Percentiles rank a stretch among this genome's conserved stretches.
Evolutionary conservation across 2,113 vertebrate genomes (phyloP).

Genomic region (Gadus chalcogrammus): DNA sequence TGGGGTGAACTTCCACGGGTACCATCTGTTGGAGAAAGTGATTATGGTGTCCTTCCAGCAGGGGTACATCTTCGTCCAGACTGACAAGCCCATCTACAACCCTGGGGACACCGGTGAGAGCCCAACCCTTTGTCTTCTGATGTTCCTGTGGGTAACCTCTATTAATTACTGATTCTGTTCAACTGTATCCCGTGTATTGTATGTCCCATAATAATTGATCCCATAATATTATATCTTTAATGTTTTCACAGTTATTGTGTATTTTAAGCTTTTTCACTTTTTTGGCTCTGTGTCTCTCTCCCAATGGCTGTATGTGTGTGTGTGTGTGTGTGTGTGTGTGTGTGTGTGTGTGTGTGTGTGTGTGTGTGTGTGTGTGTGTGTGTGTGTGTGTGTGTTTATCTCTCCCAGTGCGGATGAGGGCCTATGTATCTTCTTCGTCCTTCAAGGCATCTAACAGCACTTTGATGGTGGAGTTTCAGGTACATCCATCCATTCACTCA

Average conservation of each 20-base stretch:
- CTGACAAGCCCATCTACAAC: conserved; percentile 74
- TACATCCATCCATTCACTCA: conserved; percentile 23
- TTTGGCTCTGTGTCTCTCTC: neutral
- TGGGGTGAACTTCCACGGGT: conserved; percentile 43
- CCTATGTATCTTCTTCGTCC: conserved; percentile 54
- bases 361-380: no score
- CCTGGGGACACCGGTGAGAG: conserved; percentile 65
- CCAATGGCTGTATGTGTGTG: neutral
- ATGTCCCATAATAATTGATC: no score
- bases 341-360: neutral
- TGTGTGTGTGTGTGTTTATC: neutral
- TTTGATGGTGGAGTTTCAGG: conserved; percentile 64
- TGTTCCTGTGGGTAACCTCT: no score
- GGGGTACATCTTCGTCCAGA: conserved; percentile 75
- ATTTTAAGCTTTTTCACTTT: neutral
- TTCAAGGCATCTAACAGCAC: conserved; percentile 55
- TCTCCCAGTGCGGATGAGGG: conserved; percentile 58
- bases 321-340: neutral
- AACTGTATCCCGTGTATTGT: no score
- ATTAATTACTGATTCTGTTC: no score
- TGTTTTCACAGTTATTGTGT: no score
- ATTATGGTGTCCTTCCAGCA: conserved; percentile 66
- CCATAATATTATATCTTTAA: no score
- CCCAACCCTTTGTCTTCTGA: neutral
- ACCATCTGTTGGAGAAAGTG: conserved; percentile 12